Percentiles rank a stretch among this genome's conserved stretches.
Conservation (phyloP, 2,113 vertebrate species). For the Formicarius rufipectus region DNA sequence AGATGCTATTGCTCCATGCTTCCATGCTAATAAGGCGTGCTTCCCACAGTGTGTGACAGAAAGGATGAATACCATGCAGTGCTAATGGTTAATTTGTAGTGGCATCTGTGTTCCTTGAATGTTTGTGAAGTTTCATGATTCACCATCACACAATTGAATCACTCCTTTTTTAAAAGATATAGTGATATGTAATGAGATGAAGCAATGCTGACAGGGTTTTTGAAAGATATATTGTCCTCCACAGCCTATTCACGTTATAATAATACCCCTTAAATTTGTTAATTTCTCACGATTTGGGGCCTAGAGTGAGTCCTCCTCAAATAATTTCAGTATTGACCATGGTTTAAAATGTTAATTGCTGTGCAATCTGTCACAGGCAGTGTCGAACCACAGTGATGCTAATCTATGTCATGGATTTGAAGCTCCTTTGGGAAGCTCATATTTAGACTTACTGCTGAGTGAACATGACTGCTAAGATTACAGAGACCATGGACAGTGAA, state of each 20-base stretch:
- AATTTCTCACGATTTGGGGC: constrained; percentile 55
- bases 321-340: constrained; percentile 47
- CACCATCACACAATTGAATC: constrained; percentile 69
- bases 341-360: constrained; percentile 71
- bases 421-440: constrained; percentile 72
- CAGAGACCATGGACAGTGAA: constrained; percentile 67
- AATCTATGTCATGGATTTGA: constrained; percentile 73
- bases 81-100: constrained; percentile 82
- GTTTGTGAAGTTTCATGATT: constrained; percentile 76
- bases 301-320: constrained; percentile 38
- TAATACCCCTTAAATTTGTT: constrained; percentile 46
- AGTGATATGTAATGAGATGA: constrained; percentile 61
- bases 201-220: constrained; percentile 51
- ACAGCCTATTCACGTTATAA: constrained; percentile 14
- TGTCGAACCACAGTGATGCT: constrained; percentile 64
- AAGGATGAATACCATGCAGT: constrained; percentile 73
- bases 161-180: constrained; percentile 13
- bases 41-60: constrained; percentile 82
- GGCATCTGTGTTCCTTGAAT: constrained; percentile 80
- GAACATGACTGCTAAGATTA: constrained; percentile 76
- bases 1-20: constrained; percentile 59
- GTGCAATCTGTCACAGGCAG: constrained; percentile 64
- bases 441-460: constrained; percentile 74
- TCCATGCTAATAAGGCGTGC: constrained; percentile 77
- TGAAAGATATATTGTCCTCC: constrained; percentile 54